phyloP scores from a whole-genome alignment of 64 coral and sea anemone species.

The Stichodactyla mertensii region DNA sequence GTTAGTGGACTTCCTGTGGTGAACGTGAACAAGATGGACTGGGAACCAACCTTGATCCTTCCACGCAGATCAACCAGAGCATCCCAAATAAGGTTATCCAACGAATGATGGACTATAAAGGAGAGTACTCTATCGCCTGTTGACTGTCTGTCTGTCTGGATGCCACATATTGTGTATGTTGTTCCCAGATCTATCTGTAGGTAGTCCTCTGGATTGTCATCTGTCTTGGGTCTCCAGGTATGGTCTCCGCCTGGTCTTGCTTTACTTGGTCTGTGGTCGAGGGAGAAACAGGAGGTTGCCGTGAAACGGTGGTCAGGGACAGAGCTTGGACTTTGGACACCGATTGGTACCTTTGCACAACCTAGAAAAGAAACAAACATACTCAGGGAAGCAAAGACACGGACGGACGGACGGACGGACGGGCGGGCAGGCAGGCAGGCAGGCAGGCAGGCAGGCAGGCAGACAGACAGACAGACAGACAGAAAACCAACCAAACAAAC shows the following conservation, averaged over 20 bases:
- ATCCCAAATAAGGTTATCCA: not conserved
- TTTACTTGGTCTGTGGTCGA: not conserved
- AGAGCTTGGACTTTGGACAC: not conserved
- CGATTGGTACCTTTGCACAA: constrained; percentile 3
- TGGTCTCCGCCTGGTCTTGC: not conserved
- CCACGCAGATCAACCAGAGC: not conserved
- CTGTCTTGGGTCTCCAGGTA: not conserved
- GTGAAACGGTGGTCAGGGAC: not conserved
- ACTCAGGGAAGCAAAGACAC: not conserved
- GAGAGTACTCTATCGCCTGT: not conserved
- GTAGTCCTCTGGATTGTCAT: not conserved
- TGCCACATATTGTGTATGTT: not conserved
- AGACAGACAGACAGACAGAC: too few species aligned
- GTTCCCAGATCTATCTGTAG: constrained; percentile 12
- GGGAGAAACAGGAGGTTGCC: not conserved
- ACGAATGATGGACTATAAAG: not conserved
- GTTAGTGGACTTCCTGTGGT: not conserved
- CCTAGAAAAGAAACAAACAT: not conserved
- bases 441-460: too few species aligned
- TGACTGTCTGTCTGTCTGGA: not conserved
- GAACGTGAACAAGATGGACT: not conserved
- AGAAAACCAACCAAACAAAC: not conserved
- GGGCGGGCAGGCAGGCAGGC: too few species aligned
- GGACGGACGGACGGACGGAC: not conserved
- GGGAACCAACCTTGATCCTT: not conserved